Evolutionary conservation across 1,140 invertebrate genomes (phyloP).

Genomic region (Heliconius melpomene): DNA sequence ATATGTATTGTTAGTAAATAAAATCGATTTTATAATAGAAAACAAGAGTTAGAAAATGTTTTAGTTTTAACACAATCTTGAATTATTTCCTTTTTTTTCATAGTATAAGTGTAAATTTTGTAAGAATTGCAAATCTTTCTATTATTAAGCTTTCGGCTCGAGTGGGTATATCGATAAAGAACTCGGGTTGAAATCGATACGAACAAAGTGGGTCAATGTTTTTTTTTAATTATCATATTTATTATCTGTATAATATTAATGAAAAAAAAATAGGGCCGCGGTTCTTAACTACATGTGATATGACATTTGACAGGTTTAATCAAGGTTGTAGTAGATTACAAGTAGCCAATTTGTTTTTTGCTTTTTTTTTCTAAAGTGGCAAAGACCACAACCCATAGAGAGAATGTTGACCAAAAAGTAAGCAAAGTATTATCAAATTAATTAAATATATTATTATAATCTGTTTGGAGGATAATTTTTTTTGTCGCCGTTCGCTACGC

Average conservation of each 20-base stretch:
- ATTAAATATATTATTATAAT: slow-evolving; percentile 5
- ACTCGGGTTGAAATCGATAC: slow-evolving; percentile 19
- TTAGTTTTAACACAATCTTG: slow-evolving; percentile 6
- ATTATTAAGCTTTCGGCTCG: slow-evolving; percentile 25
- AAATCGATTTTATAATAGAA: not conserved
- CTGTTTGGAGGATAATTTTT: slow-evolving; percentile 2
- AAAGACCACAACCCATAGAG: not conserved
- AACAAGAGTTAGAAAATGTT: not conserved
- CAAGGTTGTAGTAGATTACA: slow-evolving; percentile 15
- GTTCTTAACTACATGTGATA: slow-evolving; percentile 14
- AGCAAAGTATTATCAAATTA: slow-evolving; percentile 13
- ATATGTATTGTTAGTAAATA: not conserved
- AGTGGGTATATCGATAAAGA: slow-evolving; percentile 29
- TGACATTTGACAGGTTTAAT: slow-evolving; percentile 14
- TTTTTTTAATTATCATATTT: slow-evolving; percentile 29
- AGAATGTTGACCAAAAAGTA: slow-evolving; percentile 10
- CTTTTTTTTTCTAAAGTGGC: slow-evolving; percentile 13
- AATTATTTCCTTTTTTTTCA: slow-evolving; percentile 2
- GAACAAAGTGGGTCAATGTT: slow-evolving; percentile 44
- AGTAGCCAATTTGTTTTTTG: slow-evolving; percentile 12
- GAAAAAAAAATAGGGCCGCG: slow-evolving; percentile 13
- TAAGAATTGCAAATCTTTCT: slow-evolving; percentile 30
- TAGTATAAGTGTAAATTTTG: slow-evolving; percentile 39
- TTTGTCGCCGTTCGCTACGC: slow-evolving; percentile 5
- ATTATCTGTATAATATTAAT: slow-evolving; percentile 17